These are phyloP conservation scores for Ceyx margarethae DNA, from an alignment of 2,113 vertebrate genomes.

Conservation along the genomic window DNA sequence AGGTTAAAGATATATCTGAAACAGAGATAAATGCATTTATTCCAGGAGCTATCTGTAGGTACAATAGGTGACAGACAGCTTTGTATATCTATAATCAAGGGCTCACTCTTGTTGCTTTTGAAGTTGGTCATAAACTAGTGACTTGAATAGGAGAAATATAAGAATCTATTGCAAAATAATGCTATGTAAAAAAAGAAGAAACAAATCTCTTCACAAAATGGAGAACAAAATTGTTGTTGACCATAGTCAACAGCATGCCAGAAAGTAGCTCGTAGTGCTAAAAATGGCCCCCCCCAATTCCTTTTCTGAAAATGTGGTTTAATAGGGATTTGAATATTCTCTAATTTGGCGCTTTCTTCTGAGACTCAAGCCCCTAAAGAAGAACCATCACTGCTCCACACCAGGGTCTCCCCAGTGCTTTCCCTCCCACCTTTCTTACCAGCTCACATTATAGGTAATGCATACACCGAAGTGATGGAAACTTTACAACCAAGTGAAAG, in stretches of 20 bases:
- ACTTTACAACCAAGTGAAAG: neutral
- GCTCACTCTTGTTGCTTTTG: neutral
- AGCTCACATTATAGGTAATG: neutral
- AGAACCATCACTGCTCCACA: neutral
- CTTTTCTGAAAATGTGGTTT: neutral
- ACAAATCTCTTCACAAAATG: neutral
- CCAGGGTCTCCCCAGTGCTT: neutral
- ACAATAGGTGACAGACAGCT: neutral
- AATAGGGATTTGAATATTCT: neutral
- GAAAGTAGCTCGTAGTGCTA: neutral
- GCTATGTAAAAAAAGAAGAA: neutral
- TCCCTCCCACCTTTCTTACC: neutral
- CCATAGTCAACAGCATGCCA: neutral
- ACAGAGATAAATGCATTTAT: neutral
- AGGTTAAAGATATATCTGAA: neutral
- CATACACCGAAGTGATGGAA: rapidly evolving
- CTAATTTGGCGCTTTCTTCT: neutral
- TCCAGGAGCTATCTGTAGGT: neutral
- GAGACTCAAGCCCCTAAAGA: neutral
- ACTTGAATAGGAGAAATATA: neutral
- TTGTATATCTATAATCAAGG: neutral
- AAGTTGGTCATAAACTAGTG: neutral
- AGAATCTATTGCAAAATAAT: neutral
- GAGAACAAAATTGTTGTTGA: neutral
- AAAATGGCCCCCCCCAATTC: neutral